Base-by-base conservation (phyloP, 2,113 vertebrate species). In the Larimichthys polyactis region DNA sequence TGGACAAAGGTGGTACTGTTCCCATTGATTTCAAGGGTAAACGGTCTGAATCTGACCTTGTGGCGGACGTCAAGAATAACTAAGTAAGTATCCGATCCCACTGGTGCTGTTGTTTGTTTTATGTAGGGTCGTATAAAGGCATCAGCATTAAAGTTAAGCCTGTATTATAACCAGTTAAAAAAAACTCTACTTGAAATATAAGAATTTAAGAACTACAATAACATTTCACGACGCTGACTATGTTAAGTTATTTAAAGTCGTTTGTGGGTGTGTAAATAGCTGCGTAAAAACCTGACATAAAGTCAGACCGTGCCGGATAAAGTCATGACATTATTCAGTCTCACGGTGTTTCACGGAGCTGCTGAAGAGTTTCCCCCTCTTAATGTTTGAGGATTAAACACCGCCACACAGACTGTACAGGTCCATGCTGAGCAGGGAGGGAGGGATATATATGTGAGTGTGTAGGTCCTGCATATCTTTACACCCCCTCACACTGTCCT, bases 351-450 rank as follows among this genome's bases (percentile, higher is more conserved):
- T 74, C 20, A 44, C 20, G 5, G 29, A 68, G 36, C 32, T 0
- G 36, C 32, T 0, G n/a, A 64, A 27, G 78, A 60, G 71, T 60
- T 85, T 75, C 76, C 65, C n/a, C 27, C 27, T 57, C 43, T 69
- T 73, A 49, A 75, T 71, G 68, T 54, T 36, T 36, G 29, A 71
- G 54, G 81, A 75, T 84, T 57, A 65, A 82, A 79, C 75, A 49
- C 64, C 72, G 65, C 17, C 66, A 32, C 62, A 68, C 67, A 44
- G 48, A 57, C 55, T 60, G 73, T 64, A 36, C 43, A 32, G 51
- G 68, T 58, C 65, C 79, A n/a, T 22, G 80, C 70, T 83, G 77
- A 71, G 85, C 36, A 40, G 64, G 44, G 63, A 36, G 51, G 27
- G 59, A 11, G 14, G 44, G 12, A 7, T 62, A 5, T 72, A 17